Percentiles rank a stretch among this genome's conserved stretches.
These are phyloP conservation scores for Epicauta chinensis DNA, from an alignment of 1,140 invertebrate species.

Conservation along the genomic window DNA sequence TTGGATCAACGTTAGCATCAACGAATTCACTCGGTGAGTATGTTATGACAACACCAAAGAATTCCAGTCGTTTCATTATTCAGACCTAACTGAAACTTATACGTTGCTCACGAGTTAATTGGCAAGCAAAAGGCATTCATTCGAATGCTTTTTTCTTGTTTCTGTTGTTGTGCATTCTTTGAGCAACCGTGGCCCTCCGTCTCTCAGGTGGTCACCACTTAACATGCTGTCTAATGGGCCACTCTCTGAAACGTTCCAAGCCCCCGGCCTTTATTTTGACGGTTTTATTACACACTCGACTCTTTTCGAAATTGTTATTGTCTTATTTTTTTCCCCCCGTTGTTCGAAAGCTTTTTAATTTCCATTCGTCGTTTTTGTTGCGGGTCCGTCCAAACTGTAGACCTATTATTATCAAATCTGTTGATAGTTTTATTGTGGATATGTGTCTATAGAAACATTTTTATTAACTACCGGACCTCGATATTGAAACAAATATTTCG, in stretches of 20 bases:
- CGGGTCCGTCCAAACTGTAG: not conserved
- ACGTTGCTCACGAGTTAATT: conserved; percentile 12
- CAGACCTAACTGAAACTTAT: too few relatives aligned
- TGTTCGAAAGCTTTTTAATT: not conserved
- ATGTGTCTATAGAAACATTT: conserved; percentile 9
- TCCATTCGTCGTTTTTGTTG: too few relatives aligned
- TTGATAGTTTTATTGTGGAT: conserved; percentile 16
- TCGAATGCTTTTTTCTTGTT: conserved; percentile 15
- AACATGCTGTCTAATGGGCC: conserved; percentile 26
- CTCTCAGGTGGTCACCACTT: conserved; percentile 30
- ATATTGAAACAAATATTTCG: not conserved
- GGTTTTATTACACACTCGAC: conserved; percentile 21
- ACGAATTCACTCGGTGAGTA: too few relatives aligned
- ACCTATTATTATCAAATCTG: conserved; percentile 16
- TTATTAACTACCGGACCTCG: not conserved
- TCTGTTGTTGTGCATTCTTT: too few relatives aligned
- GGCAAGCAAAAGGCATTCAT: conserved; percentile 25
- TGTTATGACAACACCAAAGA: too few relatives aligned
- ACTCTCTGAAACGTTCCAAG: conserved; percentile 15
- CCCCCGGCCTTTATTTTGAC: conserved; percentile 23
- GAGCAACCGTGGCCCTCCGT: conserved; percentile 4
- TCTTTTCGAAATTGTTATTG: conserved; percentile 1
- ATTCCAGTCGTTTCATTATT: too few relatives aligned
- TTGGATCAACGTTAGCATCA: too few relatives aligned
- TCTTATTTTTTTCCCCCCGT: conserved; percentile 8